Conservation (phyloP, 2,113 vertebrate genomes). For the Labrus mixtus region DNA sequence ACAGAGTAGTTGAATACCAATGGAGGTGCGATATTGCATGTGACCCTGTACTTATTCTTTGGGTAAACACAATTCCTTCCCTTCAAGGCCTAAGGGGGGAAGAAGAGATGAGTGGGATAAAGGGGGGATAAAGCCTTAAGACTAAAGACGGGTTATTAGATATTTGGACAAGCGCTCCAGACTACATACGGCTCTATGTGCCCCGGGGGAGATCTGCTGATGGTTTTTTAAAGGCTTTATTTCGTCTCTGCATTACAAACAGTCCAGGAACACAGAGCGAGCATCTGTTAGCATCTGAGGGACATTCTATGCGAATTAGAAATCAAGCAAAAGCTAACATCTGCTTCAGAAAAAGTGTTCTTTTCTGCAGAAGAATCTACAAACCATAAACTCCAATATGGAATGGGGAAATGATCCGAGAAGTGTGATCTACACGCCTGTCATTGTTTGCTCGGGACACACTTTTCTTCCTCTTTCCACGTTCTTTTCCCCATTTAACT, state of each 20-base stretch:
- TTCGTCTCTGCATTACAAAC: conserved; percentile 59
- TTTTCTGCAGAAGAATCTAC: conserved; percentile 65
- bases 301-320: conserved; percentile 33
- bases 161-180: conserved; percentile 73
- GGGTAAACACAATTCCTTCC: conserved; percentile 60
- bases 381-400: conserved; percentile 71
- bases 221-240: conserved; percentile 64
- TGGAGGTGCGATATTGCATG: conserved; percentile 52
- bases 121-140: conserved; percentile 69
- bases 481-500: conserved; percentile 46
- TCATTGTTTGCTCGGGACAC: conserved; percentile 62
- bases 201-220: conserved; percentile 59
- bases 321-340: conserved; percentile 75
- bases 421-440: conserved; percentile 67
- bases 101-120: conserved; percentile 59
- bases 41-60: conserved; percentile 46
- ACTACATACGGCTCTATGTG: conserved; percentile 56
- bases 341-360: conserved; percentile 63
- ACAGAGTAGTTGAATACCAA: conserved; percentile 25
- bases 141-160: conserved; percentile 76
- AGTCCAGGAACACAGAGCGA: conserved; percentile 45
- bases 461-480: conserved; percentile 26
- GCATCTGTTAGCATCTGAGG: conserved; percentile 65
- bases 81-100: conserved; percentile 42
- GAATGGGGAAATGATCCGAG: conserved; percentile 67